Evolutionary conservation across 2,113 vertebrate genomes (phyloP).

Genomic region (Delphinapterus leucas): DNA sequence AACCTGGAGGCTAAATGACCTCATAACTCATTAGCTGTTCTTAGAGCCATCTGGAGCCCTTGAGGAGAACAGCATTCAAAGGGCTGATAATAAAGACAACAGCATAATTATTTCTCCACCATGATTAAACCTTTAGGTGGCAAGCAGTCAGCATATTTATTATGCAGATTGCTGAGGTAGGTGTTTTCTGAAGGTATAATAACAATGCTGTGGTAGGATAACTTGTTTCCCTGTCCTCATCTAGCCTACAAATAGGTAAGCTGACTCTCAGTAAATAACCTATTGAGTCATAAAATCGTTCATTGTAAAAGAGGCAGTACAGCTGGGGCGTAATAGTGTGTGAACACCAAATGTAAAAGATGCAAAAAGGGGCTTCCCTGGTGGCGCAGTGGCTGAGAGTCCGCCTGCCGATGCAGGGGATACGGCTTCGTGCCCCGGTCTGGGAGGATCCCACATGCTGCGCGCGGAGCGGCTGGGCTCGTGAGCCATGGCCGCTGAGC

Average conservation of each 20-base stretch:
- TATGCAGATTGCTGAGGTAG: constrained; percentile 60
- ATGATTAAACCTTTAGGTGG: constrained; percentile 64
- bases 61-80: constrained; percentile 67
- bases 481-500: no score
- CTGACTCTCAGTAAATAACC: not conserved
- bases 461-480: no score
- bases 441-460: no score
- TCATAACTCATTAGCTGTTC: constrained; percentile 76
- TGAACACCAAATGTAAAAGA: not conserved
- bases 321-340: not conserved
- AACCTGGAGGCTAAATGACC: constrained; percentile 71
- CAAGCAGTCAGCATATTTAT: constrained; percentile 68
- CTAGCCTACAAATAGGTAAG: constrained; percentile 38
- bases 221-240: constrained; percentile 35
- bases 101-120: constrained; percentile 68
- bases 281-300: not conserved
- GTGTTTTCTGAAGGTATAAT: constrained; percentile 61
- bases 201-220: constrained; percentile 15
- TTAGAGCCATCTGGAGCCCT: constrained; percentile 73
- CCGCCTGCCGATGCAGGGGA: no score
- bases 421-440: no score
- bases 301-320: not conserved
- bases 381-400: no score
- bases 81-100: constrained; percentile 67
- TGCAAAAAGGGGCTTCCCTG: not conserved